A percentile compares a stretch with the other conserved stretches of the same genome.
Conservation (phyloP, 64 coral and sea anemone genomes). For the Stichodactyla mertensii region DNA sequence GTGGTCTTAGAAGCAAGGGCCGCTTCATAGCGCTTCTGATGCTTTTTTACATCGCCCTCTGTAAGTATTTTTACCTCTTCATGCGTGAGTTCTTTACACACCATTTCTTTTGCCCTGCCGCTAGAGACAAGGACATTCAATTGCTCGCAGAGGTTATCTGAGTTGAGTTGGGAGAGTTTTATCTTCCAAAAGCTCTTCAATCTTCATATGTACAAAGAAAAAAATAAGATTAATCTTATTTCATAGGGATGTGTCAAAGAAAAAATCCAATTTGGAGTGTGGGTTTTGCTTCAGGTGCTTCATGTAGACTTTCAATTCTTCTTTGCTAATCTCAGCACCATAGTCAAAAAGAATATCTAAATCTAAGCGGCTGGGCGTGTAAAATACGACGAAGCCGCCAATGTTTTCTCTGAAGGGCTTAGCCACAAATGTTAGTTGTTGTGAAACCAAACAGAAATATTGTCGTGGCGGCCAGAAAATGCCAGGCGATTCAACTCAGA, state of each 20-base stretch:
- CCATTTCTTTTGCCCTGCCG: background rate
- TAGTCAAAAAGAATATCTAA: slow-evolving; percentile 17
- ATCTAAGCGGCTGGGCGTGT: background rate
- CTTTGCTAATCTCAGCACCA: background rate
- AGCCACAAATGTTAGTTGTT: slow-evolving; percentile 13
- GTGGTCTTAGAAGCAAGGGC: background rate
- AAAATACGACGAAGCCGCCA: background rate
- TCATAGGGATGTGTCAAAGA: background rate
- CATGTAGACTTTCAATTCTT: background rate
- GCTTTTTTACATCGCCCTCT: background rate
- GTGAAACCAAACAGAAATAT: slow-evolving; percentile 11
- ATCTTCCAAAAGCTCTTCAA: too few relatives aligned
- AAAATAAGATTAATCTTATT: background rate
- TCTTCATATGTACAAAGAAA: too few relatives aligned
- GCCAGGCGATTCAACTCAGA: background rate
- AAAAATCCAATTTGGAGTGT: slow-evolving; percentile 13
- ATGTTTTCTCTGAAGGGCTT: slow-evolving; percentile 29
- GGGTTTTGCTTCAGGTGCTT: background rate
- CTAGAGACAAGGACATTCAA: background rate
- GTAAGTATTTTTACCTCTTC: background rate
- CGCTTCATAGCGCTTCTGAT: background rate
- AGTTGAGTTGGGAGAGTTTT: too few relatives aligned
- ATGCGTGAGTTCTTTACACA: background rate
- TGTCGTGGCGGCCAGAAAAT: background rate
- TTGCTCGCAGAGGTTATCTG: background rate